These are phyloP conservation scores for Tricholaema leucomelas DNA, from an alignment of 2,113 vertebrate genomes.

Conservation along the genomic window DNA sequence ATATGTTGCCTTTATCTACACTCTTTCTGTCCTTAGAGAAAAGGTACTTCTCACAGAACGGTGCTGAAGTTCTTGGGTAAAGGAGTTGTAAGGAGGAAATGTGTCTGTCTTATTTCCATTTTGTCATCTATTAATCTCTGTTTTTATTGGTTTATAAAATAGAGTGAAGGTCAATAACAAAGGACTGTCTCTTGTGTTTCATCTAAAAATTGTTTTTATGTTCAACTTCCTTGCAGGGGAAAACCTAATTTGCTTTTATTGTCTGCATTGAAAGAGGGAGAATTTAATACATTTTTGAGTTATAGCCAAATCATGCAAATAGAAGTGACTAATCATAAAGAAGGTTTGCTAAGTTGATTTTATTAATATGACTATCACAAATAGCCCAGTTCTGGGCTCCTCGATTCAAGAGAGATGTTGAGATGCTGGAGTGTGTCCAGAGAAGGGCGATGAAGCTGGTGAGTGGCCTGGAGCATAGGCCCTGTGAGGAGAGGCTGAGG, in stretches of 20 bases:
- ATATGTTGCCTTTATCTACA: neutral
- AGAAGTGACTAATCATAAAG: neutral
- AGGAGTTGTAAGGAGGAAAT: neutral
- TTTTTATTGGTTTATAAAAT: slow-evolving; percentile 35
- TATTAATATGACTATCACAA: neutral
- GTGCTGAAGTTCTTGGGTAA: neutral
- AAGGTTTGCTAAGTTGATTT: neutral
- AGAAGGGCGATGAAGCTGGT: too few species aligned
- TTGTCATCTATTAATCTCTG: slow-evolving; percentile 29
- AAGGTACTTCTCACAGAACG: neutral
- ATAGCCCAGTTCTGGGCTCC: too few species aligned
- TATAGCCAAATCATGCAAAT: neutral
- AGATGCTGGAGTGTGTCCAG: too few species aligned
- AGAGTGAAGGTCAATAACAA: neutral
- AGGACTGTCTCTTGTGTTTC: neutral
- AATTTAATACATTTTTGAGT: neutral
- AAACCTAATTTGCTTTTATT: neutral
- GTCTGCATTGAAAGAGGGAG: neutral
- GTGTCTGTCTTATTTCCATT: slow-evolving; percentile 17
- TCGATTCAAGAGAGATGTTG: too few species aligned
- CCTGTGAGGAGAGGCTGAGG: too few species aligned
- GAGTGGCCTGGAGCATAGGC: too few species aligned
- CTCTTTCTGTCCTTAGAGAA: neutral
- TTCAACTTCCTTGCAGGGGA: neutral
- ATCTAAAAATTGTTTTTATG: neutral